Percentiles rank a stretch among this genome's conserved stretches.
Evolutionary conservation across 35 echinoderm and acorn worm genomes (phyloP).

Genomic region (Amphiura filiformis): DNA sequence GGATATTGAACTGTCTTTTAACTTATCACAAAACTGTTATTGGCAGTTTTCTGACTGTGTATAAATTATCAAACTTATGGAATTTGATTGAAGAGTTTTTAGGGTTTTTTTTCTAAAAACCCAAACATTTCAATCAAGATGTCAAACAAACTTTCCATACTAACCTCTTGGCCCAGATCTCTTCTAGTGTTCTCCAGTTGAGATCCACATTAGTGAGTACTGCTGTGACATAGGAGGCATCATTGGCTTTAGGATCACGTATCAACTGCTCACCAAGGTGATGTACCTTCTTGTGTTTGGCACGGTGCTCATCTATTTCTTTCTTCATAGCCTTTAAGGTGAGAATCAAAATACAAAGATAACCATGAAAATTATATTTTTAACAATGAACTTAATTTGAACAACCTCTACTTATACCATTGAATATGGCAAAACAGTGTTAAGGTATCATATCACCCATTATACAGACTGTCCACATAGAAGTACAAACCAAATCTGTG

Average conservation of each 20-base stretch:
- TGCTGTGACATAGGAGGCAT: slow-evolving; percentile 83
- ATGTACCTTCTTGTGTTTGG: slow-evolving; percentile 69
- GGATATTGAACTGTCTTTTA: too few relatives aligned
- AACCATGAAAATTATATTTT: not conserved
- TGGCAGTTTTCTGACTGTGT: too few relatives aligned
- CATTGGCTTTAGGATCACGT: slow-evolving; percentile 82
- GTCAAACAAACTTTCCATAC: not conserved
- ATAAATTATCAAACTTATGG: too few relatives aligned
- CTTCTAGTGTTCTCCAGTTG: slow-evolving; percentile 94
- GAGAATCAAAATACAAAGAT: not conserved
- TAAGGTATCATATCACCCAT: not conserved
- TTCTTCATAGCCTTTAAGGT: slow-evolving; percentile 57
- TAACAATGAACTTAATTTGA: not conserved
- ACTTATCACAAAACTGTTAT: too few relatives aligned
- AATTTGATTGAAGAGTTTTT: too few relatives aligned
- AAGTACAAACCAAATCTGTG: too few relatives aligned
- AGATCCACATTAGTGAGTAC: slow-evolving; percentile 87
- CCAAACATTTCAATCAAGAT: not conserved
- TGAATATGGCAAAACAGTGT: not conserved
- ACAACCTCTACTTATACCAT: not conserved
- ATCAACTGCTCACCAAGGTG: slow-evolving; percentile 83
- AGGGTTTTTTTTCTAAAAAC: too few relatives aligned
- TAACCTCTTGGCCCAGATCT: slow-evolving; percentile 86
- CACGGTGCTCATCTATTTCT: slow-evolving; percentile 61
- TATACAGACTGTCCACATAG: too few relatives aligned